Percentiles rank a stretch among this genome's conserved stretches.
Conservation (phyloP, 1,140 invertebrate genomes). For the Caenorhabditis briggsae region DNA sequence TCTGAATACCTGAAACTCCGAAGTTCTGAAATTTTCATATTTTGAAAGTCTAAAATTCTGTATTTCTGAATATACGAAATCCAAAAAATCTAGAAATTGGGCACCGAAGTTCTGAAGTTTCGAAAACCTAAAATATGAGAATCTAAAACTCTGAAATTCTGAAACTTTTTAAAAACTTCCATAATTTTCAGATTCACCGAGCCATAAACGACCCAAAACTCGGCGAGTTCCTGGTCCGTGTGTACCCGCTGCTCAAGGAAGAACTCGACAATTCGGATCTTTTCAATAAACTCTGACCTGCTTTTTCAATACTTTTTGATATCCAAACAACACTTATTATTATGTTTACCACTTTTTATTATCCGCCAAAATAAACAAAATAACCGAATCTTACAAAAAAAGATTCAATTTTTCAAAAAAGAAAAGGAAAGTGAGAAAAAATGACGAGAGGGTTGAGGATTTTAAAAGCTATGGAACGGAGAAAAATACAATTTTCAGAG, state of each 20-base stretch:
- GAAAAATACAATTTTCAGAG: background rate
- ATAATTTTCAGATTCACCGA: constrained; percentile 32
- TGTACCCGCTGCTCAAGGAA: constrained; percentile 35
- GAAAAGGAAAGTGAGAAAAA: background rate
- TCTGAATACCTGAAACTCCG: no score
- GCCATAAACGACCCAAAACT: constrained; percentile 39
- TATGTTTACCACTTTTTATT: constrained; percentile 52
- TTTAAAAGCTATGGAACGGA: constrained; percentile 41
- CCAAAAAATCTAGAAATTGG: no score
- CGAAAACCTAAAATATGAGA: no score
- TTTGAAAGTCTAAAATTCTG: no score
- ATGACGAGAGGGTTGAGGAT: background rate
- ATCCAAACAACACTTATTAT: background rate
- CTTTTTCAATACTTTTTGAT: constrained; percentile 29
- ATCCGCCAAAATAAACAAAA: constrained; percentile 23
- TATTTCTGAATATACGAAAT: no score
- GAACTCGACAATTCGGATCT: constrained; percentile 31
- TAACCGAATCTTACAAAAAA: constrained; percentile 3
- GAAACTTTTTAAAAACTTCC: background rate
- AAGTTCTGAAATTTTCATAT: no score
- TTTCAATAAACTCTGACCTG: constrained; percentile 43
- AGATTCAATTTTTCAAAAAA: background rate
- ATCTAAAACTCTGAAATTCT: no score
- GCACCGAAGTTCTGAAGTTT: no score
- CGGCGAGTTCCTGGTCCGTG: constrained; percentile 23